Percentiles rank a stretch among this genome's conserved stretches.
These are phyloP conservation scores for Danio jaintianensis DNA, from an alignment of 2,797 vertebrate species.

Conservation along the genomic window DNA sequence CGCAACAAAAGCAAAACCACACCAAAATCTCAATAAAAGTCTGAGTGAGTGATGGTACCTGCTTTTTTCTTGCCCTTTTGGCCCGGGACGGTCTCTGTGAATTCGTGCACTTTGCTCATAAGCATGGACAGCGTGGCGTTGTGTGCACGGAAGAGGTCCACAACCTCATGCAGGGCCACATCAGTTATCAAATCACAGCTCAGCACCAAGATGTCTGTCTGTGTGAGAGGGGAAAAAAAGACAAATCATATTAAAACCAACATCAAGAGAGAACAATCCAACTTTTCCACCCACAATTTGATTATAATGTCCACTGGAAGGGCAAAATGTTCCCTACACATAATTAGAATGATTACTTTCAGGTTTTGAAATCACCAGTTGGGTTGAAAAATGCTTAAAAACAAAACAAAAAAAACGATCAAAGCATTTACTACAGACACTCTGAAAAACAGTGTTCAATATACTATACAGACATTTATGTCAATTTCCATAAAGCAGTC, in stretches of 20 bases:
- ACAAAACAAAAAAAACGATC: too few relatives aligned
- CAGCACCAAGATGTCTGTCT: constrained; percentile 94
- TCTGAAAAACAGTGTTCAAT: too few relatives aligned
- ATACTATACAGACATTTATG: too few relatives aligned
- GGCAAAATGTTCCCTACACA: constrained; percentile 9
- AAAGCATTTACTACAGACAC: neutral
- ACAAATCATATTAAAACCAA: constrained; percentile 4
- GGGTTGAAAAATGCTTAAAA: constrained; percentile 20
- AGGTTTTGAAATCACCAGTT: constrained; percentile 32
- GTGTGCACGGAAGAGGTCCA: constrained; percentile 94
- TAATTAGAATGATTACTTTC: constrained; percentile 38
- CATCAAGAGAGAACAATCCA: neutral
- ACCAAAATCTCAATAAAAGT: neutral
- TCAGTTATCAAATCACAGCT: constrained; percentile 98
- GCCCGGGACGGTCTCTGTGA: constrained; percentile 89
- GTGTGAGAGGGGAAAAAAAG: constrained; percentile 30
- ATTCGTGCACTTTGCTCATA: constrained; percentile 92
- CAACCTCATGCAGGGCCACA: constrained; percentile 91
- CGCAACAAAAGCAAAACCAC: constrained; percentile 23
- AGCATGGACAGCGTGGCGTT: constrained; percentile 95
- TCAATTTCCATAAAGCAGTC: too few relatives aligned
- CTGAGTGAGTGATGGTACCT: constrained; percentile 75
- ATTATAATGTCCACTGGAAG: constrained; percentile 31
- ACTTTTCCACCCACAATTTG: constrained; percentile 24
- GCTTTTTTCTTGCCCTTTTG: constrained; percentile 96